Evolutionary conservation across 2,113 vertebrate genomes (phyloP).

Genomic region (Cololabis saira): DNA sequence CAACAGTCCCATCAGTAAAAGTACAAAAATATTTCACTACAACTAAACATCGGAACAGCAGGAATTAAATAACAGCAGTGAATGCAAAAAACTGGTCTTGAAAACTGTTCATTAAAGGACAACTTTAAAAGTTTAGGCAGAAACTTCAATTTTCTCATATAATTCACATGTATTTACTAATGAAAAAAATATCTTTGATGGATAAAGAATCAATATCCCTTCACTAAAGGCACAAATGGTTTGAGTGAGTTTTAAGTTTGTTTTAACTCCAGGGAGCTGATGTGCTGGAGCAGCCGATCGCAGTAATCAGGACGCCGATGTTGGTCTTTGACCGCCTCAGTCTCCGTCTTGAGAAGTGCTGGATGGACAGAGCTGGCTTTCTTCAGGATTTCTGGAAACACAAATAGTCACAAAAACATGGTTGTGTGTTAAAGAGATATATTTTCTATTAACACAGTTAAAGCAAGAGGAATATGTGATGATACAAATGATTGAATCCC

Average conservation of each 20-base stretch:
- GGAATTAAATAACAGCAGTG: background rate
- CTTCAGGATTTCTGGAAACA: constrained; percentile 87
- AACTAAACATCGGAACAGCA: constrained; percentile 27
- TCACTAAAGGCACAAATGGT: background rate
- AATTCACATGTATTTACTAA: too few relatives aligned
- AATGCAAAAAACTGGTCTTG: background rate
- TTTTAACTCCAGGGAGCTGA: constrained; percentile 37
- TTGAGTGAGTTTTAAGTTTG: background rate
- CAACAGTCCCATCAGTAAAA: background rate
- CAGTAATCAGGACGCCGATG: constrained; percentile 84
- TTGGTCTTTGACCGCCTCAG: constrained; percentile 84
- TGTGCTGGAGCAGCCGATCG: constrained; percentile 86
- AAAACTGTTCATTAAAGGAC: too few relatives aligned
- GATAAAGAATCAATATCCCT: too few relatives aligned
- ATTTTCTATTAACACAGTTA: too few relatives aligned
- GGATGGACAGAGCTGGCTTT: constrained; percentile 83
- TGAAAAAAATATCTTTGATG: too few relatives aligned
- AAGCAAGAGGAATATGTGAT: too few relatives aligned
- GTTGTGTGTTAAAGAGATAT: background rate
- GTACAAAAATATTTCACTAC: background rate
- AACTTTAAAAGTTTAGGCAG: too few relatives aligned
- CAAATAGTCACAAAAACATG: background rate
- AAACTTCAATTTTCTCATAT: too few relatives aligned
- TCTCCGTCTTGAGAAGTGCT: constrained; percentile 79
- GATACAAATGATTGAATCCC: too few relatives aligned